Conservation (phyloP, 2,797 vertebrate genomes). For the Coendou prehensilis region DNA sequence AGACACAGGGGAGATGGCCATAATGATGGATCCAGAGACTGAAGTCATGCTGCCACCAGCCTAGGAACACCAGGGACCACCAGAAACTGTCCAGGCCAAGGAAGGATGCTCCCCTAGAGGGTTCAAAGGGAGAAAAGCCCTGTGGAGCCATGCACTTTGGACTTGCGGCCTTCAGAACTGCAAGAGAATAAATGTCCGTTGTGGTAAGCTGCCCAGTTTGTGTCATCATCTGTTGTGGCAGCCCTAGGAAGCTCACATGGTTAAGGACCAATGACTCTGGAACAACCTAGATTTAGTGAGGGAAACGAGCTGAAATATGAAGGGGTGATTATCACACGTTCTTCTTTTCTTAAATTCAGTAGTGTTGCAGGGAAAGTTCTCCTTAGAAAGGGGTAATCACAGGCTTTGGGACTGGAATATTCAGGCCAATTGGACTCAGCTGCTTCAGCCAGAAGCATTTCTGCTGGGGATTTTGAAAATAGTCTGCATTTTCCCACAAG, state of each 20-base stretch:
- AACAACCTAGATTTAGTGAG: conserved; percentile 49
- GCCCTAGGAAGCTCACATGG: not conserved
- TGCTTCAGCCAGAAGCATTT: conserved; percentile 21
- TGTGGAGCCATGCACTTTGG: not conserved
- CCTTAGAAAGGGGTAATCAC: not conserved
- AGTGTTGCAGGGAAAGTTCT: not conserved
- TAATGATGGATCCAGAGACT: not conserved
- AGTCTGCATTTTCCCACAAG: conserved; percentile 25
- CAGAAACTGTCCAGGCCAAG: not conserved
- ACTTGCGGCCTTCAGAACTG: not conserved
- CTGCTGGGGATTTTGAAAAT: conserved; percentile 26
- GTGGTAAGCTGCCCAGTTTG: not conserved
- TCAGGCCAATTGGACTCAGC: not conserved
- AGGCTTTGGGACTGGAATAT: not conserved
- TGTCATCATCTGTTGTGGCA: not conserved
- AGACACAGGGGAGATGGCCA: not conserved
- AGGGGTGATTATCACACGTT: not conserved
- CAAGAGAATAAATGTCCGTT: not conserved
- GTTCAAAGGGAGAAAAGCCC: not conserved
- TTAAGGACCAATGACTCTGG: not conserved
- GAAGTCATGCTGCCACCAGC: not conserved
- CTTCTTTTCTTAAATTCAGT: not conserved
- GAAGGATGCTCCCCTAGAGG: not conserved
- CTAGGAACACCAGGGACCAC: not conserved
- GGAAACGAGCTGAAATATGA: conserved; percentile 2